A percentile compares a stretch with the other conserved stretches of the same genome.
These are phyloP conservation scores for Hydractinia symbiolongicarpus DNA, from an alignment of 30 jellyfish, hydroid and myxozoan genomes.

Conservation along the genomic window DNA sequence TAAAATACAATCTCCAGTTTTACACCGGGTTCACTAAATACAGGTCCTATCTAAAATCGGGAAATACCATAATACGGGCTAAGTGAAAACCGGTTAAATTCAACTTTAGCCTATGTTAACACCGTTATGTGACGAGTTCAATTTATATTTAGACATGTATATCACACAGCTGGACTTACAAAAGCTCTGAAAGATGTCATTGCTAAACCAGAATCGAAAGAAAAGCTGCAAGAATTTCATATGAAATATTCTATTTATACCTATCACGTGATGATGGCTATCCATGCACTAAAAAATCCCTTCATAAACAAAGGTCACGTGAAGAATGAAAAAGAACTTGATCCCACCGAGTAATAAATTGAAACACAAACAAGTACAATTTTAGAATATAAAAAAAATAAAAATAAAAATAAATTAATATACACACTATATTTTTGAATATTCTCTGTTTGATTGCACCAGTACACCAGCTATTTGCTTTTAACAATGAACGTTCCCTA, in stretches of 20 bases:
- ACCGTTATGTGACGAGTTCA: background rate
- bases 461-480: too few species aligned
- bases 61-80: too few species aligned
- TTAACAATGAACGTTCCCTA: too few species aligned
- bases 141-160: conserved; percentile 55
- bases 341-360: background rate
- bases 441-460: too few species aligned
- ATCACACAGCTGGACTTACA: conserved; percentile 77
- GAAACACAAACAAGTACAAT: background rate
- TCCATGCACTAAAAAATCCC: conserved; percentile 39
- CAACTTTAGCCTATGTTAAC: too few species aligned
- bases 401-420: too few species aligned
- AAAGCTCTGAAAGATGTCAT: conserved; percentile 63
- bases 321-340: background rate
- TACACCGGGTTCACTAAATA: too few species aligned
- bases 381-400: background rate
- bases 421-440: too few species aligned
- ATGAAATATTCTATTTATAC: conserved; percentile 77
- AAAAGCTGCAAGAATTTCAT: conserved; percentile 52
- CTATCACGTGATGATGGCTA: conserved; percentile 88
- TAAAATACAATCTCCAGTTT: too few species aligned
- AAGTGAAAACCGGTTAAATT: too few species aligned
- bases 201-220: conserved; percentile 41
- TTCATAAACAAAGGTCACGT: conserved; percentile 9
- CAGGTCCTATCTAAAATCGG: too few species aligned